Base-by-base conservation (phyloP, 2,113 vertebrate genomes). In the Podarcis muralis region DNA sequence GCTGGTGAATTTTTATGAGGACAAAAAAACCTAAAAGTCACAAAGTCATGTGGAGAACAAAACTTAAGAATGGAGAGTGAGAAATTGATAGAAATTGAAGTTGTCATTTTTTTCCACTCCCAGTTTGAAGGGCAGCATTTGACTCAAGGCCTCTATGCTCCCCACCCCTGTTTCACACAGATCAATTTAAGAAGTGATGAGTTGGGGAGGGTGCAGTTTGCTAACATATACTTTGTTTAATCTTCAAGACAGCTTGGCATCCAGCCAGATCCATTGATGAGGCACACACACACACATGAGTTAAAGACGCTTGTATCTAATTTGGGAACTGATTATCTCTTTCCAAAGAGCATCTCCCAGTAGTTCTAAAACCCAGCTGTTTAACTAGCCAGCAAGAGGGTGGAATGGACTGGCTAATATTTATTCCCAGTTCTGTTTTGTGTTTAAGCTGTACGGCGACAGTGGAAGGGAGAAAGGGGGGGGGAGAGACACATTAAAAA, bases 361-460 rank as follows among this genome's bases (percentile, higher is more conserved):
- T 88, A 95, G 88, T 5, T 48, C 25, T 20, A 32, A 20, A 68
- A 27, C 89, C 90, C 90, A 93, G 93, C 93, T 95, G 90, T 94
- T 93, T 89, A 93, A 94, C 94, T 91, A 93, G 32, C 81, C 82
- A n/a, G 57, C 65, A 91, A 80, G 11, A 1, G 57, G 89, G 89
- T 92, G 88, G 72, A 71, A 48, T 78, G 20, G 92, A 90, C 43
- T 77, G 80, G 62, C 69, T 59, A 85, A 12, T 25, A 80, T 72
- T 79, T 80, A 72, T 65, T 62, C 75, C 8, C 23, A 78, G 43
- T 84, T 75, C 71, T 89, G 91, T 84, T 94, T 94, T 89, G 90
- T 81, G 78, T 85, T 75, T 65, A 84, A 90, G 89, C 86, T 83
- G 86, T 80, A 89, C 89, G 5, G 91, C 91, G 84, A 86, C 53